phyloP scores from a whole-genome alignment of 2,888 invertebrate genomes.

The Calliopum simillimum region DNA sequence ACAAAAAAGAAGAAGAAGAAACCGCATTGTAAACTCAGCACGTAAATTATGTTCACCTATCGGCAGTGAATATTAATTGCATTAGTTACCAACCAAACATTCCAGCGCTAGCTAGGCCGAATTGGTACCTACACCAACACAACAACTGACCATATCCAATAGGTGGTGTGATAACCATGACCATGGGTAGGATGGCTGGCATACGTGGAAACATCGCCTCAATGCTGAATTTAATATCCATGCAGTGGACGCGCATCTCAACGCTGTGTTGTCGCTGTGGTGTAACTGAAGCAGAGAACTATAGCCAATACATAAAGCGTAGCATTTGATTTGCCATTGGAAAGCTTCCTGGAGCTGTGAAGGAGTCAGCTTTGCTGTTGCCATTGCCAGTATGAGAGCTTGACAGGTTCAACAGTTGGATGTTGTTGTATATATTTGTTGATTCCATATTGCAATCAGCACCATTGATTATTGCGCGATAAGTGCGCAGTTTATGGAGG shows the following conservation, averaged over 20 bases:
- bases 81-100: conserved; percentile 47
- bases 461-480: too few relatives aligned
- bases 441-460: too few relatives aligned
- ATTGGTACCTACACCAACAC: neutral
- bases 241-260: neutral
- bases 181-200: neutral
- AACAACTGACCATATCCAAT: conserved; percentile 6
- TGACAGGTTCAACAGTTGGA: neutral
- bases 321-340: neutral
- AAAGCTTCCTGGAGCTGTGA: conserved; percentile 22
- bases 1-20: too few relatives aligned
- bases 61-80: conserved; percentile 68
- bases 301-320: conserved; percentile 6
- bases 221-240: conserved; percentile 23
- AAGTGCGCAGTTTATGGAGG: too few relatives aligned
- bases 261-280: too few relatives aligned
- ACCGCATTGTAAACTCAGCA: conserved; percentile 61
- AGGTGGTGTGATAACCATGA: neutral
- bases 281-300: neutral
- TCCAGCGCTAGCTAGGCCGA: neutral
- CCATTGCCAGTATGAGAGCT: neutral
- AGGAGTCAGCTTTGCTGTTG: neutral
- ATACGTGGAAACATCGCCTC: conserved; percentile 8
- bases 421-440: neutral
- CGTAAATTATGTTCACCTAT: conserved; percentile 68